phyloP scores from a whole-genome alignment of 2,888 invertebrate species.

The Meloe dianella region DNA sequence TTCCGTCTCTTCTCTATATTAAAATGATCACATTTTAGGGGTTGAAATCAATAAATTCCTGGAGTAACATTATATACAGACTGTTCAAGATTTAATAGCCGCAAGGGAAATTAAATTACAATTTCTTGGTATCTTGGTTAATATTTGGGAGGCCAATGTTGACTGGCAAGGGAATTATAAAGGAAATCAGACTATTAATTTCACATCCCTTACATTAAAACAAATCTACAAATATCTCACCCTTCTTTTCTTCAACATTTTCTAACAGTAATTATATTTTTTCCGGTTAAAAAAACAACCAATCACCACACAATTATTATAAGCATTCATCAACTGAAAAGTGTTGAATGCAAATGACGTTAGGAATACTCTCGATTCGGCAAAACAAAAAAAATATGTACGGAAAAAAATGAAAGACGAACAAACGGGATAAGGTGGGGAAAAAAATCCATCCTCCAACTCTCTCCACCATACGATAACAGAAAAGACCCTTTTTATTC shows the following conservation, averaged over 20 bases:
- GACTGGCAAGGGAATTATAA: not conserved
- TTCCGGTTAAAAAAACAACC: not conserved
- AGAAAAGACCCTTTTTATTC: conserved; percentile 25
- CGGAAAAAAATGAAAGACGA: not conserved
- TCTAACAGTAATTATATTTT: too few species aligned
- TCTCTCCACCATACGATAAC: conserved; percentile 10
- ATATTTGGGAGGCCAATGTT: conserved; percentile 13
- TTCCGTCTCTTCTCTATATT: not conserved
- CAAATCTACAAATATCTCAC: not conserved
- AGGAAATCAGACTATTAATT: not conserved
- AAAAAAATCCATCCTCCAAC: conserved; percentile 10
- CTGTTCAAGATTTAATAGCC: conserved; percentile 14
- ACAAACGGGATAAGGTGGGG: conserved; percentile 33
- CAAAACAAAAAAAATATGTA: conserved; percentile 24
- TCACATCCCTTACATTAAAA: not conserved
- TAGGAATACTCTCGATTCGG: conserved; percentile 28
- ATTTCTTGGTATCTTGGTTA: conserved; percentile 19
- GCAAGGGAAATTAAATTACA: conserved; percentile 20
- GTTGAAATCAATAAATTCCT: conserved; percentile 9
- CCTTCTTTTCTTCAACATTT: too few species aligned
- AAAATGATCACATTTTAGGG: not conserved
- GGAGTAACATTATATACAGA: not conserved
- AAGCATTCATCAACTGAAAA: conserved; percentile 43
- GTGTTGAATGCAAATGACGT: conserved; percentile 34
- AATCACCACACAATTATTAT: not conserved